These are phyloP conservation scores for Lindbergichthys nudifrons DNA, from an alignment of 2,797 vertebrate genomes.

Conservation along the genomic window DNA sequence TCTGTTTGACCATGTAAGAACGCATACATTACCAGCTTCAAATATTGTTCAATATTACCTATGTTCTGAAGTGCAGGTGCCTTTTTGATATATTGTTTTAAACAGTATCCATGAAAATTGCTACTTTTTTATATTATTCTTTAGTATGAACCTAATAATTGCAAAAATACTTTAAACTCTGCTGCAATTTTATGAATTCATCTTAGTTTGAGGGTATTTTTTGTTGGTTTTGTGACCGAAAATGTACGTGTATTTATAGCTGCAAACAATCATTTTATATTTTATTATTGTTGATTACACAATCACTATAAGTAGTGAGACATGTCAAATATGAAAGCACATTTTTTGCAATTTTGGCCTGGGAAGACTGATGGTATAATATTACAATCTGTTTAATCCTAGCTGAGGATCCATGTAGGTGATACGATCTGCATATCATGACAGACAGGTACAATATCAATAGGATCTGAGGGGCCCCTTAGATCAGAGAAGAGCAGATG, in stretches of 20 bases:
- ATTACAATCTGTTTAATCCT: constrained; percentile 57
- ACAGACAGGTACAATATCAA: constrained; percentile 62
- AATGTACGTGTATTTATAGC: not conserved
- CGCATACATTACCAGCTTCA: not conserved
- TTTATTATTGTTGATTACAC: not conserved
- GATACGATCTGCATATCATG: constrained; percentile 68
- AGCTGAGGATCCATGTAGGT: constrained; percentile 32
- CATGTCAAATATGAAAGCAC: not conserved
- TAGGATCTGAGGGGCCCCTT: constrained; percentile 57
- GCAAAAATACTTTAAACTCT: not conserved
- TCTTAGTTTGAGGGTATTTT: not conserved
- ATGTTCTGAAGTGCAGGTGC: not conserved
- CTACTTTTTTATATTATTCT: not conserved
- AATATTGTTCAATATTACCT: not conserved
- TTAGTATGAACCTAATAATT: not conserved
- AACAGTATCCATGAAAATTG: not conserved
- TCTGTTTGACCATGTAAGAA: constrained; percentile 7
- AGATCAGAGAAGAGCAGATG: constrained; percentile 65
- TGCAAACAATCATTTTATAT: not conserved
- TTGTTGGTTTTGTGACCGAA: not conserved
- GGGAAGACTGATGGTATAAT: constrained; percentile 42
- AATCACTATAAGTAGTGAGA: not conserved
- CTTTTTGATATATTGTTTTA: not conserved
- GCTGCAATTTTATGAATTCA: not conserved
- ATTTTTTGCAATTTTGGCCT: constrained; percentile 6